Conservation (phyloP, 2,797 vertebrate genomes). For the Tolypeutes matacus region DNA sequence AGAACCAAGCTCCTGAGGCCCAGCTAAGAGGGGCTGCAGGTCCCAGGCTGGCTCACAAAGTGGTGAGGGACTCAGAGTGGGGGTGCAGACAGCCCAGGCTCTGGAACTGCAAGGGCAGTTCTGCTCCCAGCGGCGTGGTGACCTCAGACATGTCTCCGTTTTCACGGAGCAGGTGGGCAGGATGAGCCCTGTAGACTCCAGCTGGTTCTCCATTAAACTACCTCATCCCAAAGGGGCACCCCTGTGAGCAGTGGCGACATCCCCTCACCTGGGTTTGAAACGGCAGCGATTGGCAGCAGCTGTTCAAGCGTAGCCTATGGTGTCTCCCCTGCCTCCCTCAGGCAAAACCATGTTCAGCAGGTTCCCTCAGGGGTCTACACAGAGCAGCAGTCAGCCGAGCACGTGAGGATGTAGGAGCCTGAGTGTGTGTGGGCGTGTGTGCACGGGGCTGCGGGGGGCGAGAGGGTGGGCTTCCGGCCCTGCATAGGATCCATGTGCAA, state of each 20-base stretch:
- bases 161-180: background rate
- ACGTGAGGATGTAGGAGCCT: accelerated
- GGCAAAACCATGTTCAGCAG: conserved; percentile 49
- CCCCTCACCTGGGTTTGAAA: background rate
- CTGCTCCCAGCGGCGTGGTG: background rate
- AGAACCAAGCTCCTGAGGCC: background rate
- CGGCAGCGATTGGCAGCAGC: background rate
- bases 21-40: background rate
- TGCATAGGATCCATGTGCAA: background rate
- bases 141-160: background rate
- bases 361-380: background rate
- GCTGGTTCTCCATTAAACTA: background rate
- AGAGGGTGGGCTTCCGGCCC: background rate
- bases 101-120: no score
- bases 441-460: background rate
- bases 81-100: background rate
- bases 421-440: background rate
- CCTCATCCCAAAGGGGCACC: background rate
- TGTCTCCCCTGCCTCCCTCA: conserved; percentile 53
- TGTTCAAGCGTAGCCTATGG: background rate
- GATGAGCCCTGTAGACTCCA: background rate
- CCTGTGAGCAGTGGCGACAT: background rate
- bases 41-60: background rate
- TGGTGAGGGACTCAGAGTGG: background rate
- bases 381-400: background rate